phyloP scores from a whole-genome alignment of 1,140 invertebrate species.

The Plectrocnemia conspersa region DNA sequence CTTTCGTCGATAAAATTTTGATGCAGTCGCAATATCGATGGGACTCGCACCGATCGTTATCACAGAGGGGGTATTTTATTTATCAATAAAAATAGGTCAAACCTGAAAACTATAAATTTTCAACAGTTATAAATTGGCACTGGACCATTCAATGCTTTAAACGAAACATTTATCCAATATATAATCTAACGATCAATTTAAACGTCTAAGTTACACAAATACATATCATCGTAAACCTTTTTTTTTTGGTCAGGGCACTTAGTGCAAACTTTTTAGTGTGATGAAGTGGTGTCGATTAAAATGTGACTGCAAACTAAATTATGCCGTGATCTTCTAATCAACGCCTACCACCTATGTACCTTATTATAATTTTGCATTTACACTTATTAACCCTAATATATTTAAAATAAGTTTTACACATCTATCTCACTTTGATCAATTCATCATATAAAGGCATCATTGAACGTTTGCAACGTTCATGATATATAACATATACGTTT shows the following conservation, averaged over 20 bases:
- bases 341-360: background rate
- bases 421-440: conserved; percentile 36
- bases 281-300: background rate
- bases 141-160: too few relatives aligned
- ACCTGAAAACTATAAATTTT: too few relatives aligned
- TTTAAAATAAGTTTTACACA: conserved; percentile 15
- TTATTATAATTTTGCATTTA: conserved; percentile 6
- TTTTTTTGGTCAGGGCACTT: conserved; percentile 1
- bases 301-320: background rate
- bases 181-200: background rate
- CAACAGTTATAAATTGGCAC: too few relatives aligned
- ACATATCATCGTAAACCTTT: too few relatives aligned
- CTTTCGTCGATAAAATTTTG: too few relatives aligned
- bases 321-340: background rate
- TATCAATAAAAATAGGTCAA: too few relatives aligned
- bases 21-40: too few relatives aligned
- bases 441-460: conserved; percentile 34
- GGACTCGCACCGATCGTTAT: too few relatives aligned
- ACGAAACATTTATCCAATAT: too few relatives aligned
- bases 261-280: background rate
- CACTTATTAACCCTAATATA: conserved; percentile 1
- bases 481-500: too few relatives aligned
- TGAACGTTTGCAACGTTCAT: conserved; percentile 28
- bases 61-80: too few relatives aligned
- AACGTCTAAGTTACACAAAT: too few relatives aligned